Conservation (phyloP, 2,113 vertebrate genomes). For the Trichomycterus rosablanca region DNA sequence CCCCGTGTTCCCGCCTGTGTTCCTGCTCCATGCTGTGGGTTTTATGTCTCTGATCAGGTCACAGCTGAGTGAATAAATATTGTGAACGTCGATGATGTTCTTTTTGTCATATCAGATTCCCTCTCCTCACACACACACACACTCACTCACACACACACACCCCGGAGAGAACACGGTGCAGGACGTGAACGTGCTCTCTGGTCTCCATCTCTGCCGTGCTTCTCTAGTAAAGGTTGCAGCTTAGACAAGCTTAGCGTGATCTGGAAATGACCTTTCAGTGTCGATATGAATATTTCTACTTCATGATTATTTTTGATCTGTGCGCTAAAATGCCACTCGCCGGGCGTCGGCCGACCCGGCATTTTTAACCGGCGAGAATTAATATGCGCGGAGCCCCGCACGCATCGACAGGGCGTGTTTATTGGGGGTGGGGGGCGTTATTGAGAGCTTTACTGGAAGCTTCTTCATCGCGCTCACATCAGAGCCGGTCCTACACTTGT, state of each 20-base stretch:
- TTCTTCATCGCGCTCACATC: constrained; percentile 91
- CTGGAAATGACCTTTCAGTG: constrained; percentile 91
- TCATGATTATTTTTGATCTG: constrained; percentile 66
- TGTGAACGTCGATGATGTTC: no score
- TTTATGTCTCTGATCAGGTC: no score
- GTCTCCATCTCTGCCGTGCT: constrained; percentile 68
- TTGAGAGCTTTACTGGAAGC: constrained; percentile 89
- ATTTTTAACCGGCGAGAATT: constrained; percentile 72
- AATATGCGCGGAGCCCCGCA: constrained; percentile 80
- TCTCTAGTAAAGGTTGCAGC: constrained; percentile 88
- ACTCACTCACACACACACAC: no score
- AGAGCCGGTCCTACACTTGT: constrained; percentile 86
- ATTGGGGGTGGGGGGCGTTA: constrained; percentile 96
- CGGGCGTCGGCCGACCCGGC: constrained; percentile 56
- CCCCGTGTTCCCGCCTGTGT: no score
- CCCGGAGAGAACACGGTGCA: no score
- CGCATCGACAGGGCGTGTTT: constrained; percentile 86
- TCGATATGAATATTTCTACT: constrained; percentile 96
- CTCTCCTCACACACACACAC: no score
- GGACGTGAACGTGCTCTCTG: no score
- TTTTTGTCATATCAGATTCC: neutral
- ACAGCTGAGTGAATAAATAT: no score
- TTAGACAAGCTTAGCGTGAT: constrained; percentile 89
- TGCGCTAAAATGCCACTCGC: constrained; percentile 79
- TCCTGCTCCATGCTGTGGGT: no score